These are phyloP conservation scores for Drosophila gaucha DNA, from an alignment of 2,888 invertebrate genomes.

Conservation along the genomic window DNA sequence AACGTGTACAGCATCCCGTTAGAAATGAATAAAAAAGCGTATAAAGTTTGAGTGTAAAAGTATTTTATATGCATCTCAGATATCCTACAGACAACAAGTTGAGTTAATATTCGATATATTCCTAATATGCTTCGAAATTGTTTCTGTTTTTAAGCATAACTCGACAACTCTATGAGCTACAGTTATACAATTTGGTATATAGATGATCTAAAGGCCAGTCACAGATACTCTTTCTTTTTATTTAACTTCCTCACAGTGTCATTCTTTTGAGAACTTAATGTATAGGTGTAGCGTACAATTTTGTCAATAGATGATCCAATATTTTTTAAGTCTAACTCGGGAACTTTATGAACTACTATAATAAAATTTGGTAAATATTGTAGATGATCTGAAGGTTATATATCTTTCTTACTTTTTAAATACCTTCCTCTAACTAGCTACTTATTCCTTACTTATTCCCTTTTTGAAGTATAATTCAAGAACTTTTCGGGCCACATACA, in stretches of 20 bases:
- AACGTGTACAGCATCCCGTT: constrained; percentile 4
- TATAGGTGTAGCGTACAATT: too few species aligned
- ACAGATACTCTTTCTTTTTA: not conserved
- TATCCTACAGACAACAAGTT: too few species aligned
- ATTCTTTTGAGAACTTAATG: too few species aligned
- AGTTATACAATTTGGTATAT: not conserved
- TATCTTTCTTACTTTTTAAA: not conserved
- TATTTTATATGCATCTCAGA: not conserved
- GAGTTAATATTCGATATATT: too few species aligned
- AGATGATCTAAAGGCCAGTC: too few species aligned
- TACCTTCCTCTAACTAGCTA: not conserved
- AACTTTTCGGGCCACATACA: too few species aligned
- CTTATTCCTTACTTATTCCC: not conserved
- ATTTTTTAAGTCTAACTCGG: not conserved
- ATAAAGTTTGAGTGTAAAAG: not conserved
- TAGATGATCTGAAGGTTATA: too few species aligned
- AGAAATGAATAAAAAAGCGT: not conserved
- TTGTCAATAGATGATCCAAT: too few species aligned
- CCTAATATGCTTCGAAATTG: too few species aligned
- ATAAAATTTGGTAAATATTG: not conserved
- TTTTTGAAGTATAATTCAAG: too few species aligned
- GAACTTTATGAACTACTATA: not conserved
- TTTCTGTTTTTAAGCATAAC: not conserved
- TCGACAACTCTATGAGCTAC: not conserved
- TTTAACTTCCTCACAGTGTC: not conserved